Percentiles rank a stretch among this genome's conserved stretches.
phyloP scores from a whole-genome alignment of 2,888 invertebrate genomes.

The Adelphocoris suturalis region DNA sequence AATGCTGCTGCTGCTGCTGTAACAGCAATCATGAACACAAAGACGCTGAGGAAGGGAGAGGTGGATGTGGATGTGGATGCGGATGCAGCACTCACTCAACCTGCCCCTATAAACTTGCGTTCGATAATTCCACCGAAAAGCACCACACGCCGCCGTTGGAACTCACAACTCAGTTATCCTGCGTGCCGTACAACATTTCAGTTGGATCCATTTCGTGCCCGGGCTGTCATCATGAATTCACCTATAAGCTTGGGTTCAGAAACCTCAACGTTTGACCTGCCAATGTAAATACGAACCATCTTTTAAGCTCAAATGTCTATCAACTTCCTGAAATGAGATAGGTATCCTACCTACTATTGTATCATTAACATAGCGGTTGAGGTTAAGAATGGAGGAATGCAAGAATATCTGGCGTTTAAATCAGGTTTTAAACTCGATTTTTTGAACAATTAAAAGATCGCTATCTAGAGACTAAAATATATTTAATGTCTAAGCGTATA shows the following conservation, averaged over 20 bases:
- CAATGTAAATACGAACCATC: background rate
- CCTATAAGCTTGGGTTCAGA: slow-evolving; percentile 24
- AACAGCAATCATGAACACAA: background rate
- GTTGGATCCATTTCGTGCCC: slow-evolving; percentile 23
- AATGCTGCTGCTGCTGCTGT: slow-evolving; percentile 10
- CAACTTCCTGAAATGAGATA: background rate
- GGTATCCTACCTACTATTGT: no score
- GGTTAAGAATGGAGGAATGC: background rate
- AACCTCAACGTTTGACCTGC: slow-evolving; percentile 1
- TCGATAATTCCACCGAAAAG: background rate
- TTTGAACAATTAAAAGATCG: no score
- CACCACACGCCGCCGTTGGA: background rate
- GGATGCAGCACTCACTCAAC: background rate
- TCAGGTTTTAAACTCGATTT: no score
- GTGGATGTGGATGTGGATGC: background rate
- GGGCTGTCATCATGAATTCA: slow-evolving; percentile 33
- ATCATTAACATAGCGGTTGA: no score
- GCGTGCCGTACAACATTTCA: background rate
- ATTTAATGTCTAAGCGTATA: no score
- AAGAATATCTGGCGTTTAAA: no score
- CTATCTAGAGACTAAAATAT: no score
- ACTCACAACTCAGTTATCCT: slow-evolving; percentile 11
- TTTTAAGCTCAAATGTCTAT: background rate
- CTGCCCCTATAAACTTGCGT: background rate
- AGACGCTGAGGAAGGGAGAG: background rate